Evolutionary conservation across 2,797 vertebrate genomes (phyloP).

Genomic region (Poecilia velifera): DNA sequence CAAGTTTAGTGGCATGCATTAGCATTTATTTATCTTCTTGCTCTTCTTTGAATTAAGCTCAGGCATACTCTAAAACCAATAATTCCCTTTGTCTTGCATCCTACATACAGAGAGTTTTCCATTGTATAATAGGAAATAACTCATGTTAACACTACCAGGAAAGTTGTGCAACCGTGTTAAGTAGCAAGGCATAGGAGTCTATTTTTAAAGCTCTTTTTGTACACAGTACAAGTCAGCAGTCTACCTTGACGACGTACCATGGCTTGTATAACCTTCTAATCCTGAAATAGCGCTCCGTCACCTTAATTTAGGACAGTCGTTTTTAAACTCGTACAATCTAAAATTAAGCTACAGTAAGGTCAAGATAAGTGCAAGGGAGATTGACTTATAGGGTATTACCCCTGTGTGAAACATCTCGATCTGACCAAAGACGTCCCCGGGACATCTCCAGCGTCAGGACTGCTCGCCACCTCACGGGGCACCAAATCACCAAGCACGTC

Average conservation of each 20-base stretch:
- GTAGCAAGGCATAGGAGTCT: conserved; percentile 28
- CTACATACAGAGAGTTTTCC: background rate
- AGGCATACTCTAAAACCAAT: background rate
- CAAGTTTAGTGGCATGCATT: background rate
- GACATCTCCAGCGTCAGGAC: background rate
- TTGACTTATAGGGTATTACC: background rate
- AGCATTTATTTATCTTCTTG: conserved; percentile 8
- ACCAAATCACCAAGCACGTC: conserved; percentile 32
- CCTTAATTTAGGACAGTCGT: conserved; percentile 49
- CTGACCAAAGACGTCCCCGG: conserved; percentile 2
- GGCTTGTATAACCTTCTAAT: conserved; percentile 56
- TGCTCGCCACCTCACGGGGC: conserved; percentile 6
- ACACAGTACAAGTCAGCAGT: conserved; percentile 3
- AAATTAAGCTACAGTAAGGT: conserved; percentile 40
- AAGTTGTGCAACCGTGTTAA: conserved; percentile 55
- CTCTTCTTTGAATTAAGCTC: background rate
- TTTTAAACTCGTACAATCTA: conserved; percentile 53
- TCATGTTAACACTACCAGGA: conserved; percentile 30
- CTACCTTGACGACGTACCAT: conserved; percentile 27
- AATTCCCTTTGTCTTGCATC: background rate
- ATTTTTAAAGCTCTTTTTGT: conserved; percentile 29
- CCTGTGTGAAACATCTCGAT: background rate
- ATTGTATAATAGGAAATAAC: background rate
- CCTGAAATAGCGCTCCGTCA: conserved; percentile 24
- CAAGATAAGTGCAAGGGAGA: conserved; percentile 18